phyloP scores from a whole-genome alignment of 2,888 invertebrate genomes.

The Suillia variegata region DNA sequence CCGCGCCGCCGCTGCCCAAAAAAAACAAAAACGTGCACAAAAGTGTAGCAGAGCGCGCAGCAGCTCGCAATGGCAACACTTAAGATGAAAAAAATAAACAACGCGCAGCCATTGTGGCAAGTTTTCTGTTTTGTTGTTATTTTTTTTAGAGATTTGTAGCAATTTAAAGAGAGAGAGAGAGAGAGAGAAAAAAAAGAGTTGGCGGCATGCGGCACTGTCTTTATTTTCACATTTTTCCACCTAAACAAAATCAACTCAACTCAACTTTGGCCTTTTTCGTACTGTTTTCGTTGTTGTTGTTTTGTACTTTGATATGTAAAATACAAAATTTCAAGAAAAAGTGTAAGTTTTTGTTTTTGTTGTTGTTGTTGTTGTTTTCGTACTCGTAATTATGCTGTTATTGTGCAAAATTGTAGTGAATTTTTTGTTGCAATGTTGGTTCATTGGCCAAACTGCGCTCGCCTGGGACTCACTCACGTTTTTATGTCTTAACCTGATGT shows the following conservation, averaged over 20 bases:
- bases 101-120: not conserved
- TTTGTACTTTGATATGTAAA: not conserved
- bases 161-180: not conserved
- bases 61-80: no score
- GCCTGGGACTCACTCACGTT: not conserved
- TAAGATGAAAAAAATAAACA: not conserved
- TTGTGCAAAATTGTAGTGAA: not conserved
- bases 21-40: constrained; percentile 8
- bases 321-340: constrained; percentile 8
- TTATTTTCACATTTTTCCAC: not conserved
- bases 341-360: constrained; percentile 15
- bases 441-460: constrained; percentile 16
- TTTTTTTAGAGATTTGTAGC: not conserved
- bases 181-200: constrained; percentile 1
- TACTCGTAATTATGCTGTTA: not conserved
- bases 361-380: constrained; percentile 6
- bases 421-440: constrained; percentile 5
- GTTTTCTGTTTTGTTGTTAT: not conserved
- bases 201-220: constrained; percentile 10
- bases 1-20: no score
- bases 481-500: constrained; percentile 9
- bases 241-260: not conserved
- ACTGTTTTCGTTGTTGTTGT: not conserved
- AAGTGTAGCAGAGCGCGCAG: constrained; percentile 5
- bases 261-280: constrained; percentile 22